Evolutionary conservation across 2,888 invertebrate species (phyloP).

Genomic region (Eremobia ochroleuca): DNA sequence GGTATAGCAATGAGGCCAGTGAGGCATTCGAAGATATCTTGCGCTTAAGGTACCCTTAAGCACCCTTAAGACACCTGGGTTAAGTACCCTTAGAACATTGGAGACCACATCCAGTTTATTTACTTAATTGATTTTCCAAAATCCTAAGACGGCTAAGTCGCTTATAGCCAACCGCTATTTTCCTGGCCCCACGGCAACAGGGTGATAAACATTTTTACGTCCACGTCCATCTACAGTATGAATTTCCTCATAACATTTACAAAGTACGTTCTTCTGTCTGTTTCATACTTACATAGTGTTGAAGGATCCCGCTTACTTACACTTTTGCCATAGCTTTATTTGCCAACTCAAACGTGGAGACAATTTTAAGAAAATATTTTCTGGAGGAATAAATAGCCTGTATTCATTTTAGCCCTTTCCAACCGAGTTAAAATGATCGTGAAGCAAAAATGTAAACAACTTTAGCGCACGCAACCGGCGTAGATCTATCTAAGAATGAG

Average conservation of each 20-base stretch:
- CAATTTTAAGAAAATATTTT: background rate
- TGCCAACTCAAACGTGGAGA: background rate
- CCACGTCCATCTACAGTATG: slow-evolving; percentile 58
- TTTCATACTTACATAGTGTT: slow-evolving; percentile 33
- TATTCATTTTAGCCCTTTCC: too few relatives aligned
- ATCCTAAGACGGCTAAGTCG: background rate
- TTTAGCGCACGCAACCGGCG: too few relatives aligned
- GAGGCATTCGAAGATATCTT: too few relatives aligned
- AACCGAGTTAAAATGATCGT: too few relatives aligned
- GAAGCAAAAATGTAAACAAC: too few relatives aligned
- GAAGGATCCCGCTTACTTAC: slow-evolving; percentile 7
- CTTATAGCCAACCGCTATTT: background rate
- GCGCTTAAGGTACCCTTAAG: too few relatives aligned
- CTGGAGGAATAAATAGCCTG: background rate
- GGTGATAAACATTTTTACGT: slow-evolving; percentile 64
- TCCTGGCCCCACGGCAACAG: slow-evolving; percentile 35
- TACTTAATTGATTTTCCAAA: background rate
- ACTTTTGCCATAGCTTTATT: slow-evolving; percentile 21
- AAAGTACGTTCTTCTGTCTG: slow-evolving; percentile 46
- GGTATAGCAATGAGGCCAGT: too few relatives aligned
- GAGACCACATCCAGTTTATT: background rate
- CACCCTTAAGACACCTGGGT: too few relatives aligned
- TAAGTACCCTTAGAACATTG: background rate
- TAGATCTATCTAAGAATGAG: too few relatives aligned
- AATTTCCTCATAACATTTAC: slow-evolving; percentile 61